These are phyloP conservation scores for Hesperia comma DNA, from an alignment of 2,888 invertebrate species.

Conservation along the genomic window DNA sequence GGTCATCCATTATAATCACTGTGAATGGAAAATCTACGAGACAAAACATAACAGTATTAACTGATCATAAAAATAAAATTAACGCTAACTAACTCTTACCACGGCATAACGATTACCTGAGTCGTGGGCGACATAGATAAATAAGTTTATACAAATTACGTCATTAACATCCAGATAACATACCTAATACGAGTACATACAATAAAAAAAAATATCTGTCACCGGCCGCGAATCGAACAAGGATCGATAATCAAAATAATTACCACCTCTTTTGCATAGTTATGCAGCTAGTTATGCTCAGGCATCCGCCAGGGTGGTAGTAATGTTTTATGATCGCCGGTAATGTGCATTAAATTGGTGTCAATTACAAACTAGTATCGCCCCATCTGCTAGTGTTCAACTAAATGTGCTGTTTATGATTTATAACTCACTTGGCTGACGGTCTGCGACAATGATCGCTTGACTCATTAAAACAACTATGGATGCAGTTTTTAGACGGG, in stretches of 20 bases:
- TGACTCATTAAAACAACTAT: too few relatives aligned
- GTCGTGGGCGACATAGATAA: too few relatives aligned
- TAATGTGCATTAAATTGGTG: constrained; percentile 9
- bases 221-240: neutral
- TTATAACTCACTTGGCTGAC: neutral
- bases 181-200: too few relatives aligned
- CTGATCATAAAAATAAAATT: too few relatives aligned
- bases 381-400: neutral
- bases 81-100: too few relatives aligned
- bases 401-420: constrained; percentile 13
- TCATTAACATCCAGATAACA: too few relatives aligned
- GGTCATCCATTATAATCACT: neutral
- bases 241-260: neutral
- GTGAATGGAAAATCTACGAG: neutral
- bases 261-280: neutral
- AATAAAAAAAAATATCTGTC: too few relatives aligned
- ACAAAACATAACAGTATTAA: neutral
- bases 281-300: neutral
- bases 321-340: constrained; percentile 10
- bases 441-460: too few relatives aligned
- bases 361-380: constrained; percentile 21
- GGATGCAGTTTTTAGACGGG: too few relatives aligned
- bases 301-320: neutral
- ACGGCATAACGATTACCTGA: too few relatives aligned
- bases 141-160: too few relatives aligned